Conservation (phyloP, 2,888 invertebrate species). For the Apamea epomidion region DNA sequence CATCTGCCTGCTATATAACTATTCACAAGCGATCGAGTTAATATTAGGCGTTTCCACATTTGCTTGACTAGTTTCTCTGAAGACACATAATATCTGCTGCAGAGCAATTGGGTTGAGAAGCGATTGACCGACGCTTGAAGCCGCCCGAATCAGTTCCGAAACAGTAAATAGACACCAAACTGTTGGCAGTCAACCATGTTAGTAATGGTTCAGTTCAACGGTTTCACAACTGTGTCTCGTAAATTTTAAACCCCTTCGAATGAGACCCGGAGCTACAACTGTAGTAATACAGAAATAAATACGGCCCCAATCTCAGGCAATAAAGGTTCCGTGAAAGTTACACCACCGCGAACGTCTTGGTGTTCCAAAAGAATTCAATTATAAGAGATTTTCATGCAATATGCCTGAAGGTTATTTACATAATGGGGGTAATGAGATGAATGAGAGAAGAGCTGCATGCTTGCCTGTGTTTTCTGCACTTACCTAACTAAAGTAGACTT, state of each 20-base stretch:
- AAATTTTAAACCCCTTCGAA: slow-evolving; percentile 38
- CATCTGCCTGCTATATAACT: background rate
- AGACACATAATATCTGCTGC: background rate
- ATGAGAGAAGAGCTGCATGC: background rate
- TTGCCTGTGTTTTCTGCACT: background rate
- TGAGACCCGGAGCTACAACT: slow-evolving; percentile 2
- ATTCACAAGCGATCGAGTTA: background rate
- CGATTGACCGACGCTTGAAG: background rate
- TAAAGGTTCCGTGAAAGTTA: slow-evolving; percentile 30
- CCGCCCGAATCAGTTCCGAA: slow-evolving; percentile 10
- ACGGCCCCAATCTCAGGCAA: slow-evolving; percentile 37
- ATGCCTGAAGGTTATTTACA: slow-evolving; percentile 26
- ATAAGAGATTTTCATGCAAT: slow-evolving; percentile 38
- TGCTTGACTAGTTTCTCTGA: background rate
- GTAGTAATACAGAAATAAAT: slow-evolving; percentile 42
- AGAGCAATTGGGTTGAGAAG: slow-evolving; percentile 12
- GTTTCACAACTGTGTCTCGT: slow-evolving; percentile 11
- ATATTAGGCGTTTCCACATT: too few relatives aligned
- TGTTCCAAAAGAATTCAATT: slow-evolving; percentile 56
- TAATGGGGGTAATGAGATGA: background rate
- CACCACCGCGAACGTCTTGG: slow-evolving; percentile 4
- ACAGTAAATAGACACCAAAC: slow-evolving; percentile 7
- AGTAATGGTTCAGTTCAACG: slow-evolving; percentile 5
- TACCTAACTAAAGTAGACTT: background rate
- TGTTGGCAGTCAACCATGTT: background rate